These are phyloP conservation scores for Corydoras sp. DNA, from an alignment of 2,113 vertebrate genomes.

Conservation along the genomic window DNA sequence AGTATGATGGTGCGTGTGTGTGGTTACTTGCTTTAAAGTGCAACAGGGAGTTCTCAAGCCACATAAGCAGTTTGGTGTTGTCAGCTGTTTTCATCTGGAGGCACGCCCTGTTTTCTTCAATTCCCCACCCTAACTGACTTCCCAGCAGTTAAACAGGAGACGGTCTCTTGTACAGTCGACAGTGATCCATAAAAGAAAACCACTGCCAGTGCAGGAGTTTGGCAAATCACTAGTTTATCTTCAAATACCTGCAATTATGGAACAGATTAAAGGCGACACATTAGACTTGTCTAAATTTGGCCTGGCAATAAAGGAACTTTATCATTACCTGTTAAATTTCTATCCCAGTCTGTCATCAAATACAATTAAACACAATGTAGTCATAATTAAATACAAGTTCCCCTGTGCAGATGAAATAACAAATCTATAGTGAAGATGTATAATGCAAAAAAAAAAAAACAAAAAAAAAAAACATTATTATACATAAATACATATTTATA, in stretches of 20 bases:
- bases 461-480: too few relatives aligned
- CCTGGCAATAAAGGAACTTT: too few relatives aligned
- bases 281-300: neutral
- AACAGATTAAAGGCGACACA: neutral
- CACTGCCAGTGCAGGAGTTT: neutral
- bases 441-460: too few relatives aligned
- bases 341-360: too few relatives aligned
- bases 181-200: neutral
- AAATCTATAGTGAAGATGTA: too few relatives aligned
- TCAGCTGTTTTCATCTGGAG: neutral
- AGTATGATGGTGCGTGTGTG: neutral
- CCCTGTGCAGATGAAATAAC: too few relatives aligned
- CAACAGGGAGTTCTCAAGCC: neutral
- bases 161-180: neutral
- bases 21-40: neutral
- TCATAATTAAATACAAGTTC: too few relatives aligned
- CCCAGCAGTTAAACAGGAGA: constrained; percentile 2
- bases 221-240: neutral
- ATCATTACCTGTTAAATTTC: too few relatives aligned
- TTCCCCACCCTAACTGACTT: neutral
- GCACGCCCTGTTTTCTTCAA: neutral
- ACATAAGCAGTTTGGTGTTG: neutral
- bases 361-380: too few relatives aligned
- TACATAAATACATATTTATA: too few relatives aligned
- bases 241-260: neutral